Base-by-base conservation (phyloP, 2,113 vertebrate species). In the Pomatostomus ruficeps region DNA sequence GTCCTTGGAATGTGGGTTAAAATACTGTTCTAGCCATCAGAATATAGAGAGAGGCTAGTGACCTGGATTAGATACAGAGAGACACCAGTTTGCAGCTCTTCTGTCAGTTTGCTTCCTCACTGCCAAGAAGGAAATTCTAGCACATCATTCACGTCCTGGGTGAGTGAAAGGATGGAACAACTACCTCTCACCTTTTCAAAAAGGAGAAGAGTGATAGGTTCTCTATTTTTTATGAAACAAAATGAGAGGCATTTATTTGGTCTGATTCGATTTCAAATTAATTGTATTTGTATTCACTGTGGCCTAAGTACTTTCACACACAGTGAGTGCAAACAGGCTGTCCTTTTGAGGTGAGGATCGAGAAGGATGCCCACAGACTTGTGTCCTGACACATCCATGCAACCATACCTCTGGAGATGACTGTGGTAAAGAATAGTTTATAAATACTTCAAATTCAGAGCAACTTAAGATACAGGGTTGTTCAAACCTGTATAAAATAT, bases 61-160 rank as follows among this genome's bases (percentile, higher is more conserved):
- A 46, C 55, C 63, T 40, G 33, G 43, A 33, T 72, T 87, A 72
- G 52, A n/a, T 72, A 77, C 38, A 74, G 51, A 83, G 38, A 73
- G 29, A 26, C 3, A 9, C 3, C 33, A 6, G 0, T 75, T 46
- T 55, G 45, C 48, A 72, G 38, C 76, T 91, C 38, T 49, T 72
- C 18, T 75, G 35, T 63, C 65, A 78, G 25, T 75, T 81, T 68
- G 13, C 22, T 75, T 87, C 49, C 43, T 89, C 1, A 1, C 28
- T 61, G 81, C 87, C 89, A 89, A 82, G 70, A 84, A 89, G 78
- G 84, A 94, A 95, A 91, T 75, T 85, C 73, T 89, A 94, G 52
- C 13, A 59, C 9, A 2, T 45, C 1, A 6, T 73, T 89, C 23
- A 24, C 38, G 43, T 48, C 18, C 28, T 43, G 22, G 12, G 25